Conservation (phyloP, 1,140 invertebrate species). For the Dicyema japonicum region DNA sequence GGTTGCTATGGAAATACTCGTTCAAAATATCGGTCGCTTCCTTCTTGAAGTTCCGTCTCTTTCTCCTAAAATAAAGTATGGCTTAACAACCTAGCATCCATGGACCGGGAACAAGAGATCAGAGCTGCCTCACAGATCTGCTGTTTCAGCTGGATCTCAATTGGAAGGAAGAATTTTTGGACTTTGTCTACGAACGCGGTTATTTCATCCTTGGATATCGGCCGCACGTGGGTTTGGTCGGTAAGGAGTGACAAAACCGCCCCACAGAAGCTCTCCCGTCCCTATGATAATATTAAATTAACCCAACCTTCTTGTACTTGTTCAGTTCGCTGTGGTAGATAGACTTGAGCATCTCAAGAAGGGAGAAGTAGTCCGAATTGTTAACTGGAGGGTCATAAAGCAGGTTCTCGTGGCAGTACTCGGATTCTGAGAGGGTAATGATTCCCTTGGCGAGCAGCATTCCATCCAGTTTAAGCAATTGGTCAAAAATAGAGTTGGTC, state of each 20-base stretch:
- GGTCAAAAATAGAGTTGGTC: conserved; percentile 58
- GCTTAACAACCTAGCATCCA: conserved; percentile 46
- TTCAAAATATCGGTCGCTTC: conserved; percentile 96
- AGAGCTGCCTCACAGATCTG: conserved; percentile 97
- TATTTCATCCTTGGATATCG: conserved; percentile 78
- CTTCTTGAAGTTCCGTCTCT: conserved; percentile 95
- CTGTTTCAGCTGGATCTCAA: conserved; percentile 97
- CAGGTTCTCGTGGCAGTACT: conserved; percentile 2
- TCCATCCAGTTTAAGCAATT: conserved; percentile 88
- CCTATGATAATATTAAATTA: not conserved
- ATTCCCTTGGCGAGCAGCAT: conserved; percentile 98
- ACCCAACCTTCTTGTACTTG: conserved; percentile 64
- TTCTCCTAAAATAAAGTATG: conserved; percentile 32
- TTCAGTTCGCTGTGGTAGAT: conserved; percentile 95
- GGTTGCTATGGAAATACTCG: conserved; percentile 96
- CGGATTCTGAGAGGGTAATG: conserved; percentile 27
- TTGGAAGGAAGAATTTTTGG: conserved; percentile 94
- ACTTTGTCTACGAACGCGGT: conserved; percentile 98
- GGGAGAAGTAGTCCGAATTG: conserved; percentile 90
- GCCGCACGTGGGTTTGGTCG: conserved; percentile 77
- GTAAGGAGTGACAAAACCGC: conserved; percentile 46
- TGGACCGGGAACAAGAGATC: conserved; percentile 63
- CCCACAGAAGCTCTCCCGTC: not conserved
- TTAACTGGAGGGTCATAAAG: conserved; percentile 32
- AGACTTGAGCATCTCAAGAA: conserved; percentile 85